A percentile compares a stretch with the other conserved stretches of the same genome.
Conservation (phyloP, 2,888 invertebrate species). For the Cecidostiba fungosa region DNA sequence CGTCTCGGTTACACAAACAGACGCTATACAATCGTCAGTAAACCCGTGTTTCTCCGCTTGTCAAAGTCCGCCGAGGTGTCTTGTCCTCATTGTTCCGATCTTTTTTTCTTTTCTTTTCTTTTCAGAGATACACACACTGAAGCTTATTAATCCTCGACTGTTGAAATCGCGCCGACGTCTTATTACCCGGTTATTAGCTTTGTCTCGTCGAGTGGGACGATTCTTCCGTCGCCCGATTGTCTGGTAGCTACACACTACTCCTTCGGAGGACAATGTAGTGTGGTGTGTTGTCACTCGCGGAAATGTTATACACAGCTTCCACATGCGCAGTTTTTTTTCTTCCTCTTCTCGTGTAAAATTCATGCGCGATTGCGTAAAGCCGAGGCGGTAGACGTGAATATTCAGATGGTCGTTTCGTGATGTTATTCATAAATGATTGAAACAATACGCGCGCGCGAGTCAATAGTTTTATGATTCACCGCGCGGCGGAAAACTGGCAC, state of each 20-base stretch:
- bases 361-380: not conserved
- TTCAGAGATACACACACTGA: not conserved
- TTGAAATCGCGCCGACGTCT: constrained; percentile 35
- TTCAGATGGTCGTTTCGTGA: not conserved
- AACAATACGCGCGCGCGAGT: not conserved
- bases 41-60: constrained; percentile 32
- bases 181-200: constrained; percentile 44
- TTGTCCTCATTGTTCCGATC: constrained; percentile 19
- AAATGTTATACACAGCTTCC: constrained; percentile 11
- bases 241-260: not conserved
- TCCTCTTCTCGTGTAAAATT: not conserved
- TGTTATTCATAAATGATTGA: constrained; percentile 7
- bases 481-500: not conserved
- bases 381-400: not conserved
- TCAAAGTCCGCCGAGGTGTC: not conserved
- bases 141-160: constrained; percentile 10
- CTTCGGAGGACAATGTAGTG: not conserved
- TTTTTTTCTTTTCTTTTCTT: not conserved
- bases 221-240: constrained; percentile 25
- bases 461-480: constrained; percentile 4
- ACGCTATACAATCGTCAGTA: not conserved
- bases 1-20: constrained; percentile 10
- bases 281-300: constrained; percentile 39
- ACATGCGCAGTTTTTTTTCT: not conserved
- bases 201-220: constrained; percentile 27